Conservation (phyloP, 2,888 invertebrate species). For the Drosophila neutralis region DNA sequence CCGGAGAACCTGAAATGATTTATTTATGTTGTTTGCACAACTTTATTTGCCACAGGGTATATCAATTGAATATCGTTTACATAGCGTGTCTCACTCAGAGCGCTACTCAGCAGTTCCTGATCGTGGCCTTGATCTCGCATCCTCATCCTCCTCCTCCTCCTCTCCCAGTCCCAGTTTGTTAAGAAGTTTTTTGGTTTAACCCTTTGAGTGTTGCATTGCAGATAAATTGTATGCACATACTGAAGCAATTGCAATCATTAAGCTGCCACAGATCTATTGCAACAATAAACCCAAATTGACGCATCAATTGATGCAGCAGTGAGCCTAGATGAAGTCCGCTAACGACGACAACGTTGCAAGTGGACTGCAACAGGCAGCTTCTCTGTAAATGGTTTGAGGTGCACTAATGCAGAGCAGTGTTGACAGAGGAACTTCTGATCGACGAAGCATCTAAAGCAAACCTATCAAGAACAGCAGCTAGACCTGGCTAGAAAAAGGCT, state of each 20-base stretch:
- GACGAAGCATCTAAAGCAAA: neutral
- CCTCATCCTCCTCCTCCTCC: neutral
- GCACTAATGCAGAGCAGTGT: neutral
- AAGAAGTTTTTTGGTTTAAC: slow-evolving; percentile 36
- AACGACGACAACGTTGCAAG: slow-evolving; percentile 65
- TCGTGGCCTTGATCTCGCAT: slow-evolving; percentile 53
- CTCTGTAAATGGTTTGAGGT: neutral
- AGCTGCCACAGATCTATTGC: slow-evolving; percentile 26
- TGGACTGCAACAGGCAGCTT: slow-evolving; percentile 41
- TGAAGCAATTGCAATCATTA: slow-evolving; percentile 20
- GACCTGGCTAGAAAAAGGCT: neutral
- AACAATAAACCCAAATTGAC: slow-evolving; percentile 77
- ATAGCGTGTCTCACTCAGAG: slow-evolving; percentile 24
- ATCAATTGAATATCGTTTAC: slow-evolving; percentile 72
- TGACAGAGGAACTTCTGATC: neutral
- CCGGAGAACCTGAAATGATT: neutral
- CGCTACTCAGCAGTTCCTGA: slow-evolving; percentile 33
- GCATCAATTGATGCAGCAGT: slow-evolving; percentile 22
- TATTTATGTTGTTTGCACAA: neutral
- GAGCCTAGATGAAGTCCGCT: slow-evolving; percentile 49
- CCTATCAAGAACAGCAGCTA: neutral
- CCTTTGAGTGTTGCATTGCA: slow-evolving; percentile 4
- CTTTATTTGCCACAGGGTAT: neutral
- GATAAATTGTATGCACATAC: slow-evolving; percentile 3
- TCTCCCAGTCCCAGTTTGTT: slow-evolving; percentile 7